Evolutionary conservation across 2,797 vertebrate genomes (phyloP).

Genomic region (Muscicapa striata): DNA sequence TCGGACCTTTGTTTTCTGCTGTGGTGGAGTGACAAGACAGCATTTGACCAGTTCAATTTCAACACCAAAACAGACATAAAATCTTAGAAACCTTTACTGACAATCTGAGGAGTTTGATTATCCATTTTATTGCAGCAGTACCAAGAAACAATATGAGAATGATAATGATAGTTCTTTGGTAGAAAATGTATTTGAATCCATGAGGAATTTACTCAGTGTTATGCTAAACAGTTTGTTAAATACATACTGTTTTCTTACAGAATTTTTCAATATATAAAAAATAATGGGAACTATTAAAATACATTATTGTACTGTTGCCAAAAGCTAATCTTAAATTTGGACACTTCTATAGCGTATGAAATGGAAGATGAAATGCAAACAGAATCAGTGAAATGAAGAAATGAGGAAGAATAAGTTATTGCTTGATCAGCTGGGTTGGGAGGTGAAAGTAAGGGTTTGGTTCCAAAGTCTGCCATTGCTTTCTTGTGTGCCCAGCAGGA

Average conservation of each 20-base stretch:
- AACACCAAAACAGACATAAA: neutral
- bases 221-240: neutral
- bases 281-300: neutral
- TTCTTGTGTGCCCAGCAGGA: neutral
- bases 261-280: neutral
- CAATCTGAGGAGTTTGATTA: neutral
- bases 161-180: neutral
- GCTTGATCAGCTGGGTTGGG: neutral
- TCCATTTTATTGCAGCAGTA: neutral
- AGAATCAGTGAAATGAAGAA: neutral
- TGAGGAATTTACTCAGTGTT: neutral
- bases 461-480: neutral
- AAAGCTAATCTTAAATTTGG: neutral
- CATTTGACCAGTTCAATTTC: neutral
- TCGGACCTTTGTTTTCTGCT: neutral
- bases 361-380: neutral
- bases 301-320: neutral
- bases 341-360: neutral
- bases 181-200: neutral
- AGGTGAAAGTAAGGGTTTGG: neutral
- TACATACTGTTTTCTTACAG: neutral
- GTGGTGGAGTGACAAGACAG: fast-evolving
- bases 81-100: neutral
- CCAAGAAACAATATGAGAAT: neutral
- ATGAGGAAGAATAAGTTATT: neutral